These are phyloP conservation scores for Anthopleura sola DNA, from an alignment of 64 coral and sea anemone species.

Conservation along the genomic window DNA sequence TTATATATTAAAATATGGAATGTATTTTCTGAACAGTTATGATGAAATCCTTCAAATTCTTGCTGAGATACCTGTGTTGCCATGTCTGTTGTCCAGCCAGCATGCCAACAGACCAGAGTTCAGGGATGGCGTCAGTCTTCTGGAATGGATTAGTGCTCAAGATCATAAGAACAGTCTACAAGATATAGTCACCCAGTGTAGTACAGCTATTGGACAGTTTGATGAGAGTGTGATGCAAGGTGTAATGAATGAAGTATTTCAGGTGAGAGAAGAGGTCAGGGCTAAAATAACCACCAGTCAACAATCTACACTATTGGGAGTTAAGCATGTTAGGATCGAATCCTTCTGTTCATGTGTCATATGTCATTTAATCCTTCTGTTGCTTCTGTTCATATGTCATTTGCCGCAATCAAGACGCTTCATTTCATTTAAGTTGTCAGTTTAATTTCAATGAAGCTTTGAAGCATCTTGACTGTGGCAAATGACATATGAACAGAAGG, in stretches of 20 bases:
- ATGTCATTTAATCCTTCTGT: too few relatives aligned
- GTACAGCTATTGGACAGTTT: slow-evolving; percentile 84
- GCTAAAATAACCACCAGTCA: too few relatives aligned
- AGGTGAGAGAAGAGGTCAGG: background rate
- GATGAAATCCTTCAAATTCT: slow-evolving; percentile 62
- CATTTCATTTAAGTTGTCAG: too few relatives aligned
- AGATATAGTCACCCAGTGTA: slow-evolving; percentile 88
- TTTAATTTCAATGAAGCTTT: too few relatives aligned
- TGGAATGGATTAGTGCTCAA: slow-evolving; percentile 95
- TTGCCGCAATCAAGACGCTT: too few relatives aligned
- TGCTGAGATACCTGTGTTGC: slow-evolving; percentile 60
- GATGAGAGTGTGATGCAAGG: slow-evolving; percentile 64
- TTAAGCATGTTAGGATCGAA: too few relatives aligned
- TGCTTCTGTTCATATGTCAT: too few relatives aligned
- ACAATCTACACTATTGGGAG: too few relatives aligned
- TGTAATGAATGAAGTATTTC: slow-evolving; percentile 65
- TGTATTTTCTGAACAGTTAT: slow-evolving; percentile 31
- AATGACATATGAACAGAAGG: too few relatives aligned
- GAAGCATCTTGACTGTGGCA: too few relatives aligned
- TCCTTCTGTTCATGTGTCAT: too few relatives aligned
- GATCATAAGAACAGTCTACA: slow-evolving; percentile 91
- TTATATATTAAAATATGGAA: too few relatives aligned
- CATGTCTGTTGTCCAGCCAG: slow-evolving; percentile 50
- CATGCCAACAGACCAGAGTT: slow-evolving; percentile 19
- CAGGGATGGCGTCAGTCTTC: slow-evolving; percentile 29